phyloP scores from a whole-genome alignment of 2,113 vertebrate genomes.

The Atlantisia rogersi region DNA sequence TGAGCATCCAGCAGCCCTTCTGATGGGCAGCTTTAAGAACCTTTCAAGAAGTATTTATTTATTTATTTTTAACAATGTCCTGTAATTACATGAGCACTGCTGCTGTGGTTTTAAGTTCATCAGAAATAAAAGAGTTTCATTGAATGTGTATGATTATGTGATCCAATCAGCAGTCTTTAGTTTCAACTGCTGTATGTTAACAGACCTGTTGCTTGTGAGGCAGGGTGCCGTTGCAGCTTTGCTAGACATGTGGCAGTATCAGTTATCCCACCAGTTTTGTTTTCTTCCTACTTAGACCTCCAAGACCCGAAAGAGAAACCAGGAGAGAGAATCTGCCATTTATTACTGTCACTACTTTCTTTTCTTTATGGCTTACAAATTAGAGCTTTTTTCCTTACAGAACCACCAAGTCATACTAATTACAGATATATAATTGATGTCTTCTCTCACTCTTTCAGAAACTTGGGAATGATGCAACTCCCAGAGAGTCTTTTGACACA shows the following conservation, averaged over 20 bases:
- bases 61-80: neutral
- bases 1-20: neutral
- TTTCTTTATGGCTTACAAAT: neutral
- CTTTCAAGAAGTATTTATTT: neutral
- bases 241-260: neutral
- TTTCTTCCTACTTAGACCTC: neutral
- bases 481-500: conserved; percentile 72
- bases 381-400: neutral
- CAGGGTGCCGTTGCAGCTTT: neutral
- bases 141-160: neutral
- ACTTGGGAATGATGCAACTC: conserved; percentile 69
- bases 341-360: neutral
- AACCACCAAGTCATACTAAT: neutral
- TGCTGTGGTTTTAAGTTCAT: neutral
- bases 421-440: neutral
- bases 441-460: conserved; percentile 72
- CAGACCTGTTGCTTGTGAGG: neutral
- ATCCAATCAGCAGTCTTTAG: neutral
- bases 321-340: neutral
- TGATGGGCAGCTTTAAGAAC: neutral
- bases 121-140: neutral
- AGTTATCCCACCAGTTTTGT: neutral
- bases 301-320: neutral
- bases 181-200: neutral
- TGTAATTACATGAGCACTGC: neutral